Evolutionary conservation across 2,888 invertebrate genomes (phyloP), one percentile per base, ranked within the genome.

Genomic region (Dicycla oo): DNA sequence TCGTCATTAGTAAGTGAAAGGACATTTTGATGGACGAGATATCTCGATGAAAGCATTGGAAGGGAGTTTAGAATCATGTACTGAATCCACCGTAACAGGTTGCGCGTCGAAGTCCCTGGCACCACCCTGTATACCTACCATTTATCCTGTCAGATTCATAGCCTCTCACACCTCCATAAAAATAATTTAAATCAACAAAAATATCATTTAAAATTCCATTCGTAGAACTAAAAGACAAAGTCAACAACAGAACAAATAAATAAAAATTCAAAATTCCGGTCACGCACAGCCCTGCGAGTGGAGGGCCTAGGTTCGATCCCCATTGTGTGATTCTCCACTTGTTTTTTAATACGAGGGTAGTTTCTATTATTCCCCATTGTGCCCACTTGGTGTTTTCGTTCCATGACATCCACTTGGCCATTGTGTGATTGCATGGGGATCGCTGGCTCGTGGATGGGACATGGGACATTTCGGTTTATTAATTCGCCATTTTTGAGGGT

Each of bases 301-400:
- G 82, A 91, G 94, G 93, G 91, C 88, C 93, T 85, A 86, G 88
- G 91, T 93, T 93, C 94, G 93, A 93, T 92, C 90, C 93, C 94
- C 87, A 95, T 95, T 95, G 94, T 94, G 90, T 88, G 81, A 86
- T 87, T 89, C 89, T 93, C 94, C 94, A 94, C 95, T 95, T 95
- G 94, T 95, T 94, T 94, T 94, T 94, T 93, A 94, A 94, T 93
- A 91, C 90, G 92, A 91, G 94, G 95, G 94, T 93, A 93, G 94
- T 94, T 95, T 94, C 93, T 92, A 94, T 94, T 95, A 95, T 95
- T 95, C 91, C 88, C 90, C 87, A 92, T 93, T 92, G 92, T 92
- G 88, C 88, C 86, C 84, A 88, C 91, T 91, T 91, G 90, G 89
- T 94, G 94, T 95, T 94, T 93, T 94, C 91, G 91, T 93, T 89